Conservation (phyloP, 1,140 invertebrate species). For the Linepithema humile region DNA sequence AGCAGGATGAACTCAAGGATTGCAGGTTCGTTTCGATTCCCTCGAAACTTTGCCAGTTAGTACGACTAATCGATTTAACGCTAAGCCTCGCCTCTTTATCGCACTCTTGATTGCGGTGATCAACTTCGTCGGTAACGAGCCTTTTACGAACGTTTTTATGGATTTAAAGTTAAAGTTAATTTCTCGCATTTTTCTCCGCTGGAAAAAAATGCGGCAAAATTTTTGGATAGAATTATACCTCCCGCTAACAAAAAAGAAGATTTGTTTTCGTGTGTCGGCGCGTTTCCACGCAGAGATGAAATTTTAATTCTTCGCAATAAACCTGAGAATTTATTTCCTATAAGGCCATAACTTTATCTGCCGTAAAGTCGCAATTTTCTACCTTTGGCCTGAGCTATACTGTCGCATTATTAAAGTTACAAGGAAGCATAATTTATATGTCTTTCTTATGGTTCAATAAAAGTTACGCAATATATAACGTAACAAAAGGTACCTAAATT, state of each 20-base stretch:
- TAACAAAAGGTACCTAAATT: constrained; percentile 11
- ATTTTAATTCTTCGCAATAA: constrained; percentile 36
- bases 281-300: constrained; percentile 1
- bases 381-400: not conserved
- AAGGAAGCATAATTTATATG: constrained; percentile 20
- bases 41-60: constrained; percentile 46
- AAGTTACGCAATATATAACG: not conserved
- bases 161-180: constrained; percentile 17
- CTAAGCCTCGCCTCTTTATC: constrained; percentile 26
- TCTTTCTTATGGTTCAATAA: constrained; percentile 24
- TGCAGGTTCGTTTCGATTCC: not conserved
- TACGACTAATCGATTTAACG: constrained; percentile 48
- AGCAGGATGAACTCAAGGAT: not conserved
- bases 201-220: not conserved
- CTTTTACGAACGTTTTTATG: constrained; percentile 8
- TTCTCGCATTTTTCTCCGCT: not conserved
- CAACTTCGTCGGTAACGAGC: not conserved
- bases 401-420: constrained; percentile 14
- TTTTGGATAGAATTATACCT: not conserved
- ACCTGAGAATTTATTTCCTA: constrained; percentile 24
- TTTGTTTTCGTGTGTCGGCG: constrained; percentile 12
- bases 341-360: constrained; percentile 33
- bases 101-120: not conserved
- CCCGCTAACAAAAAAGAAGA: not conserved
- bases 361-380: constrained; percentile 4